Base-by-base conservation (phyloP, 2,113 vertebrate genomes). In the Aphyosemion australe region DNA sequence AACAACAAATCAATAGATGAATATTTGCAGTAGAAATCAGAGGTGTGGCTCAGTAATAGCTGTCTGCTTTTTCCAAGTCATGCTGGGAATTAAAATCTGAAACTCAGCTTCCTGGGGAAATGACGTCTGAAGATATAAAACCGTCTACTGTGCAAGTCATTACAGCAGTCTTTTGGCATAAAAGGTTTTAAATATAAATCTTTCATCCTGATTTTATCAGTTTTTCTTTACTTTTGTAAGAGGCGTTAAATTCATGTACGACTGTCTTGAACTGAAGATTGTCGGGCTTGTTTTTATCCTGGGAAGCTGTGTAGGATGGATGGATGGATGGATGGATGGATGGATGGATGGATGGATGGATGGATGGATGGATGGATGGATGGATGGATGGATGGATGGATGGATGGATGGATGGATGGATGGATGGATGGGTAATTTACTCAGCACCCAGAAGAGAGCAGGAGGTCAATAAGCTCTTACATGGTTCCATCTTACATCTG, bases 381-480 rank as follows among this genome's bases (percentile, higher is more conserved):
- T 39, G 37, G 77, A 78, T 59, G 45, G 45, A 18, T 62, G 37
- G 37, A 39, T 39, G 65, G 74, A 64, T 21, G 49, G 69, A 8
- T 39, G 37, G 37, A 39, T 2, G 37, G 37, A 39, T 39, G 65
- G 61, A 72, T 31, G 71, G 77, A 78, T 56, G 45, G 16, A 18
- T 62, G 62, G 74, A 64, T 21, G 65, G 74, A 64, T 21, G 49
- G 72, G 56, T 84, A 76, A 88, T 87, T 86, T 86, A 50, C 65
- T 55, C 64, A 19, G 68, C 11, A 67, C 52, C 58, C 68, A 51
- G 73, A 59, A 53, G 12, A 12, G 64, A 69, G 51, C 74, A 74
- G 70, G 26, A 82, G 89, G 87, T 90, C 86, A 84, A 74, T 59
- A 70, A 78, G 81, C 82, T 79, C 80, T 42, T 61, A 47, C 63